phyloP scores from a whole-genome alignment of 2,797 vertebrate species.

The Clarias laeviceps region DNA sequence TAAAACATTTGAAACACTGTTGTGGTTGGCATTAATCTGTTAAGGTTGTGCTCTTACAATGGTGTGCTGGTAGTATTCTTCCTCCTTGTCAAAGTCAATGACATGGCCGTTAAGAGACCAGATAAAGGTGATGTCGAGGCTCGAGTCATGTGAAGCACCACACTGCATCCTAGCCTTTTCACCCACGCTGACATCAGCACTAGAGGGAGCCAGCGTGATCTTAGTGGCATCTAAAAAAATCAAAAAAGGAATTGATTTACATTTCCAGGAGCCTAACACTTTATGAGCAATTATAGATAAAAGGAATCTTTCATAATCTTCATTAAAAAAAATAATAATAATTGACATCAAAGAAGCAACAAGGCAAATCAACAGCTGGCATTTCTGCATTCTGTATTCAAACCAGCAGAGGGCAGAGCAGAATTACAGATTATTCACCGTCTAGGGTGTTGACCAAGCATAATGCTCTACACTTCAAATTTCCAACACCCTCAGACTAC shows the following conservation, averaged over 20 bases:
- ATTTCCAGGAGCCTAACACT: background rate
- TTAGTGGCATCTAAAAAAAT: conserved; percentile 85
- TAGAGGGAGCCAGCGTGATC: conserved; percentile 88
- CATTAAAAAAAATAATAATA: no score
- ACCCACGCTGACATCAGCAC: conserved; percentile 87
- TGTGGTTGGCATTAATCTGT: background rate
- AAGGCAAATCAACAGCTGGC: background rate
- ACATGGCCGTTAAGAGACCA: conserved; percentile 89
- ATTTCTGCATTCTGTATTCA: conserved; percentile 41
- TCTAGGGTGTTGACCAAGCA: background rate
- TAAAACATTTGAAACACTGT: background rate
- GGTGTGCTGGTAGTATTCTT: conserved; percentile 82
- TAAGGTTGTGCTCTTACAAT: conserved; percentile 73
- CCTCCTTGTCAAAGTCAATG: conserved; percentile 87
- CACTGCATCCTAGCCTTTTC: conserved; percentile 88
- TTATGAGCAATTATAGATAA: background rate
- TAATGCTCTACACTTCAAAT: background rate
- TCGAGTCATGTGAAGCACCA: conserved; percentile 84
- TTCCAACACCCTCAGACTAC: background rate
- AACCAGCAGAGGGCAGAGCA: conserved; percentile 69
- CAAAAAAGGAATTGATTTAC: background rate
- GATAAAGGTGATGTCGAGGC: conserved; percentile 91
- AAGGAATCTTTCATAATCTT: background rate
- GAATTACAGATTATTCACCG: conserved; percentile 14
- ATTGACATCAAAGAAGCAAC: background rate